These are phyloP conservation scores for Telenomus remus DNA, from an alignment of 1,140 invertebrate species.

Conservation along the genomic window DNA sequence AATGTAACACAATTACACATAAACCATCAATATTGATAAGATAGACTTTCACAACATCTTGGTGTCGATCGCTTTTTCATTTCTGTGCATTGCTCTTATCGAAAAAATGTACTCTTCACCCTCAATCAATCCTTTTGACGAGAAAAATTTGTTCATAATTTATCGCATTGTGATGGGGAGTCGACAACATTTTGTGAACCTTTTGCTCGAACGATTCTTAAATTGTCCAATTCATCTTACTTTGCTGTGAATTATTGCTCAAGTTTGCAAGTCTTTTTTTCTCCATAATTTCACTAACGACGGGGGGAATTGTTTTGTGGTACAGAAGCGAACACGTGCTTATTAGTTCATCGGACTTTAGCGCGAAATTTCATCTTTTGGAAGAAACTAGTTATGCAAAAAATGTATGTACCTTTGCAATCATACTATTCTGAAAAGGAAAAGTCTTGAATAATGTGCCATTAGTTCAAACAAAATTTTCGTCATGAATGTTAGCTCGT, in stretches of 20 bases:
- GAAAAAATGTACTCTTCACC: too few species aligned
- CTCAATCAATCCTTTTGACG: background rate
- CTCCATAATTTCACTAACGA: conserved; percentile 29
- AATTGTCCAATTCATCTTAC: conserved; percentile 52
- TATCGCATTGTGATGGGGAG: conserved; percentile 41
- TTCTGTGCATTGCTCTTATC: too few species aligned
- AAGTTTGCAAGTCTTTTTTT: conserved; percentile 39
- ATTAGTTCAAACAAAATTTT: too few species aligned
- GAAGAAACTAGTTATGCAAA: conserved; percentile 7
- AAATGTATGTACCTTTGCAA: too few species aligned
- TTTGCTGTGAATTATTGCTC: conserved; percentile 40
- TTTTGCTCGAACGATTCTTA: conserved; percentile 35
- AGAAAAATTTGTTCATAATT: conserved; percentile 35
- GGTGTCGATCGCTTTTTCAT: background rate
- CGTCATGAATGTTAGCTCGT: too few species aligned
- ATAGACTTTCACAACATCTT: background rate
- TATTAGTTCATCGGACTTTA: conserved; percentile 42
- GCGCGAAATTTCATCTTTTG: conserved; percentile 27
- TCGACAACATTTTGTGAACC: conserved; percentile 51
- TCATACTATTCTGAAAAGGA: too few species aligned
- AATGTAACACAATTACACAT: conserved; percentile 27
- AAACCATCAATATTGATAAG: conserved; percentile 33
- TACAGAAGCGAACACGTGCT: conserved; percentile 15
- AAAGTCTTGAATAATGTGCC: too few species aligned
- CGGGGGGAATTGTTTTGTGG: conserved; percentile 6